A percentile compares a stretch with the other conserved stretches of the same genome.
These are phyloP conservation scores for Penaeus chinensis DNA, from an alignment of 1,140 invertebrate species.

Conservation along the genomic window DNA sequence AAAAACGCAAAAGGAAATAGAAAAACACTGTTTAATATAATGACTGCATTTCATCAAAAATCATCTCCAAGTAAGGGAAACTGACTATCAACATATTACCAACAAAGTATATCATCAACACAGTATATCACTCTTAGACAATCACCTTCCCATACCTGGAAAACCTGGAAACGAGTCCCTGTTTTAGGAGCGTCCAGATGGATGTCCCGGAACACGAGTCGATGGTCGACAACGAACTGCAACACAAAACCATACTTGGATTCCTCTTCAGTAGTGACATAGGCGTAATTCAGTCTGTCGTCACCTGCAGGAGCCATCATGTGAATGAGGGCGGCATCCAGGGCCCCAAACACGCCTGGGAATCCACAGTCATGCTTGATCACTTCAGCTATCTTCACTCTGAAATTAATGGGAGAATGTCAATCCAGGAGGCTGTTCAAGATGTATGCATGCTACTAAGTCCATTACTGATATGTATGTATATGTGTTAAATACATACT, in stretches of 20 bases:
- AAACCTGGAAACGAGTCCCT: constrained; percentile 34
- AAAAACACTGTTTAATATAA: not conserved
- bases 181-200: constrained; percentile 29
- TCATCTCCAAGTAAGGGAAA: no score
- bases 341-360: constrained; percentile 34
- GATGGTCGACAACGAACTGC: constrained; percentile 30
- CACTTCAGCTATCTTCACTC: constrained; percentile 29
- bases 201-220: constrained; percentile 26
- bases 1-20: not conserved
- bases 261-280: not conserved
- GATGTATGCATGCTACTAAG: no score
- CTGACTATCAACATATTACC: no score
- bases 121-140: no score
- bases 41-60: not conserved
- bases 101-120: no score
- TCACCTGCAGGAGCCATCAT: constrained; percentile 13
- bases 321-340: constrained; percentile 29
- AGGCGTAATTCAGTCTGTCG: not conserved
- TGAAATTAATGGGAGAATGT: not conserved
- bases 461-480: no score
- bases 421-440: no score
- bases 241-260: constrained; percentile 8
- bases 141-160: not conserved
- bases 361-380: constrained; percentile 35
- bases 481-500: no score